Evolutionary conservation across 2,797 vertebrate species (phyloP).

Genomic region (Periparus ater): DNA sequence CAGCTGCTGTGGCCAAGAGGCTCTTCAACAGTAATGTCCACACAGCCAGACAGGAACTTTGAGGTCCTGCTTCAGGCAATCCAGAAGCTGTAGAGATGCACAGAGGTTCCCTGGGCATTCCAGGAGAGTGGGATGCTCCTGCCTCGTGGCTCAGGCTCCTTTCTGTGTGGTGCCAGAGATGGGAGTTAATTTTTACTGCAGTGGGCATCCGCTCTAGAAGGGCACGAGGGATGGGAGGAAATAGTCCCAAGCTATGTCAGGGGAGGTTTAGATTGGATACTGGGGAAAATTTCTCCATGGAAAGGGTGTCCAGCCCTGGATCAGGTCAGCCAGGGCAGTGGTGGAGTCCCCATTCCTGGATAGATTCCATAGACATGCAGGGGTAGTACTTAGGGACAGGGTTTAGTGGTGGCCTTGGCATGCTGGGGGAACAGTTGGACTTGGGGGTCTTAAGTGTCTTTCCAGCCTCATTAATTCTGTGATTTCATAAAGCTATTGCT

Average conservation of each 20-base stretch:
- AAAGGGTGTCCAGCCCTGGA: not conserved
- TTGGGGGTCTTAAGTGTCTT: not conserved
- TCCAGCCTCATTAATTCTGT: not conserved
- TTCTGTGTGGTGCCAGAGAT: not conserved
- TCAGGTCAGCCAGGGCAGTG: not conserved
- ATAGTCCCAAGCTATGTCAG: not conserved
- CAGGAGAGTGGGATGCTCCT: not conserved
- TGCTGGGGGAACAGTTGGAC: fast-evolving
- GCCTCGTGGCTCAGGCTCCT: not conserved
- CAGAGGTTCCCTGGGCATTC: not conserved
- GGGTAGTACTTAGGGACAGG: not conserved
- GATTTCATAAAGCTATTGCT: not conserved
- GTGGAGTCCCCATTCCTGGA: not conserved
- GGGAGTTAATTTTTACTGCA: not conserved
- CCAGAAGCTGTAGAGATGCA: not conserved
- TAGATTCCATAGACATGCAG: not conserved
- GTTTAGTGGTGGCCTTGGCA: not conserved
- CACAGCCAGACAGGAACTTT: fast-evolving
- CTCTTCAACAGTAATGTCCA: not conserved
- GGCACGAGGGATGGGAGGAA: fast-evolving
- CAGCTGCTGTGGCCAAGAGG: not conserved
- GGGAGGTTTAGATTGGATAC: not conserved
- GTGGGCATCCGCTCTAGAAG: fast-evolving
- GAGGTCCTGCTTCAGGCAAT: not conserved
- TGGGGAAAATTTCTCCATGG: not conserved